Evolutionary conservation across 1,140 invertebrate species (phyloP).

Genomic region (Odontomachus brunneus): DNA sequence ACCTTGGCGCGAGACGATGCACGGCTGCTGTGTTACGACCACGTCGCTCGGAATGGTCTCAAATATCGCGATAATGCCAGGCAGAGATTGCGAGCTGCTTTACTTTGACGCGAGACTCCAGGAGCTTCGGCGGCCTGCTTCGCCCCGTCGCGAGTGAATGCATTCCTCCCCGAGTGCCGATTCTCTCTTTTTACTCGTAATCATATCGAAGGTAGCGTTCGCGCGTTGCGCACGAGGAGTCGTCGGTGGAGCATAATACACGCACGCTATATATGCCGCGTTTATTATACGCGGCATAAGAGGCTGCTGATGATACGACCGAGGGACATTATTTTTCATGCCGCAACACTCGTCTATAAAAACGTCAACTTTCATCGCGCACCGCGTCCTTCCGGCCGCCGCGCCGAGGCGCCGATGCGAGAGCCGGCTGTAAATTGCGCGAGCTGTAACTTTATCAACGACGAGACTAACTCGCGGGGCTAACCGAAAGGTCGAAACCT

Average conservation of each 20-base stretch:
- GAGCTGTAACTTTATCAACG: constrained; percentile 7
- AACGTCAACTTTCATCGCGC: not conserved
- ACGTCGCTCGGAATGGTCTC: constrained; percentile 23
- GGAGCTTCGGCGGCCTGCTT: not conserved
- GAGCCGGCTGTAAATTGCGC: too few relatives aligned
- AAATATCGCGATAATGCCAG: constrained; percentile 43
- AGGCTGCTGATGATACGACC: not conserved
- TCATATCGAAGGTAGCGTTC: constrained; percentile 1
- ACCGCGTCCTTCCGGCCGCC: too few relatives aligned
- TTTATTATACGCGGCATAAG: not conserved
- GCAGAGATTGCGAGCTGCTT: not conserved
- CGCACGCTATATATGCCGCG: not conserved
- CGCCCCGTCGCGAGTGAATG: not conserved
- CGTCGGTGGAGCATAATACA: constrained; percentile 9
- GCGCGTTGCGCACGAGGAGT: not conserved
- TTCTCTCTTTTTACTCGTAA: constrained; percentile 29
- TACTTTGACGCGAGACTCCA: constrained; percentile 2
- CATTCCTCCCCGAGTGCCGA: constrained; percentile 11
- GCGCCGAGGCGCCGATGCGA: not conserved
- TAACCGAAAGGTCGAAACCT: constrained; percentile 46
- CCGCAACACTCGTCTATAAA: not conserved
- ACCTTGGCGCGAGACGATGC: constrained; percentile 3
- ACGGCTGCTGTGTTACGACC: constrained; percentile 4
- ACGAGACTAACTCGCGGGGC: not conserved
- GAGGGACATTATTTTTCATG: not conserved